Conservation (phyloP, 2,113 vertebrate species). For the Spea bombifrons region DNA sequence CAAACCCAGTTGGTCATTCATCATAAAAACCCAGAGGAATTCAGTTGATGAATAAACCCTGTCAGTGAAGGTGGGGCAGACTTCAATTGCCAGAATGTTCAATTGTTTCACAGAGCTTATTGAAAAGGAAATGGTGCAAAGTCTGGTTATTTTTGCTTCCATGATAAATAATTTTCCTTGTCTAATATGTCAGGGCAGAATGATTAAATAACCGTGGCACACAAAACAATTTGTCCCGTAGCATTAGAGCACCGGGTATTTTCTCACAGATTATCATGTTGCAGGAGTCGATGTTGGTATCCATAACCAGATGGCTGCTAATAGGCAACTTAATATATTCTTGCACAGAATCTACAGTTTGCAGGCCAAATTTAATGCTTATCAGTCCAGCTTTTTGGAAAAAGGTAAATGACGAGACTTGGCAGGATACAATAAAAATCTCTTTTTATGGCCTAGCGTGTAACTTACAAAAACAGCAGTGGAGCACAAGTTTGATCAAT, state of each 20-base stretch:
- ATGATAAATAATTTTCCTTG: slow-evolving; percentile 16
- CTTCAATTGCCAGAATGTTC: background rate
- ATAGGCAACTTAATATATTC: slow-evolving; percentile 43
- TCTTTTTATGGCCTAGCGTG: slow-evolving; percentile 59
- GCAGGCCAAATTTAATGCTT: slow-evolving; percentile 53
- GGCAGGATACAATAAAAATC: slow-evolving; percentile 57
- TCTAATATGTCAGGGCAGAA: slow-evolving; percentile 7
- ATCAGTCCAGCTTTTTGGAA: slow-evolving; percentile 49
- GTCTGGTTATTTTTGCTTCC: background rate
- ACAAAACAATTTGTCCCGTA: slow-evolving; percentile 12
- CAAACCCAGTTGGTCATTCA: background rate
- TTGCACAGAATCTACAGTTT: slow-evolving; percentile 14
- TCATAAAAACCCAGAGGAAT: background rate
- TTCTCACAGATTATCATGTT: slow-evolving; percentile 28
- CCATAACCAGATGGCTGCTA: slow-evolving; percentile 29
- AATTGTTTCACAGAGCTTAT: background rate
- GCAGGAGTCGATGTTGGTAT: slow-evolving; percentile 48
- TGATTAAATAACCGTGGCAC: background rate
- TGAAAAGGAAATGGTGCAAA: background rate
- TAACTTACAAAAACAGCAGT: slow-evolving; percentile 60
- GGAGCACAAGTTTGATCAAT: slow-evolving; percentile 61
- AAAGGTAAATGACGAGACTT: slow-evolving; percentile 53
- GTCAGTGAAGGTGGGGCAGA: background rate
- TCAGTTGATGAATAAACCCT: background rate
- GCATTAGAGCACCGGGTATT: slow-evolving; percentile 12